These are phyloP conservation scores for Tyria jacobaeae DNA, from an alignment of 2,888 invertebrate genomes.

Conservation along the genomic window DNA sequence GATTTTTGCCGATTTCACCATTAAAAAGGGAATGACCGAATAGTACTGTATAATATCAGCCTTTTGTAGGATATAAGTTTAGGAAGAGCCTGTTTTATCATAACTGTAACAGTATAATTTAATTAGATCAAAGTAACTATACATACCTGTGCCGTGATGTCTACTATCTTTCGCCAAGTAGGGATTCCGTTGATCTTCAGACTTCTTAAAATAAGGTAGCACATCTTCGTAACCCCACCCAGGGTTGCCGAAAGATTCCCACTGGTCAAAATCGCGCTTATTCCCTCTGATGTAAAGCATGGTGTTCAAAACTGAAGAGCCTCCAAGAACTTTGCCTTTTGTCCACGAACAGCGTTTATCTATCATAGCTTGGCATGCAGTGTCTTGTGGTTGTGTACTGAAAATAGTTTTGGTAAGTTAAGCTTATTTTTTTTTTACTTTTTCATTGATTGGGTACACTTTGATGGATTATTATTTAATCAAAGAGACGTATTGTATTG, in stretches of 20 bases:
- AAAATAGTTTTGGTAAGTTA: slow-evolving; percentile 50
- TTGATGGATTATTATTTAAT: not conserved
- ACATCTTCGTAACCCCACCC: slow-evolving; percentile 96
- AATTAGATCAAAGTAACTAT: slow-evolving; percentile 22
- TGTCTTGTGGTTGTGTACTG: slow-evolving; percentile 93
- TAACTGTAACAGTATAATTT: not conserved
- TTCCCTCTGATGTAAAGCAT: slow-evolving; percentile 97
- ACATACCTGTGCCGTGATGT: slow-evolving; percentile 92
- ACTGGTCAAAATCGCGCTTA: slow-evolving; percentile 93
- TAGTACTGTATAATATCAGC: not conserved
- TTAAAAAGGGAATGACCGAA: not conserved
- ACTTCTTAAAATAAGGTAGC: slow-evolving; percentile 94
- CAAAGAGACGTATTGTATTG: not conserved
- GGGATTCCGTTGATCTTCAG: slow-evolving; percentile 95
- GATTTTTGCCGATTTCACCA: no score
- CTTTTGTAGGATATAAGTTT: not conserved
- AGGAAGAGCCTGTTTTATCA: no score
- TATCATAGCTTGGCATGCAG: slow-evolving; percentile 95
- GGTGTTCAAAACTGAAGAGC: slow-evolving; percentile 95
- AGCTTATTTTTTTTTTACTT: not conserved
- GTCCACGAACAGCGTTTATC: slow-evolving; percentile 96
- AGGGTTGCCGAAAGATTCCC: slow-evolving; percentile 94
- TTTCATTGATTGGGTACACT: no score
- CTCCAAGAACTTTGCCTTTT: slow-evolving; percentile 95
- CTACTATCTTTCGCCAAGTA: slow-evolving; percentile 91